Conservation (phyloP, 2,113 vertebrate species). For the Callorhinus ursinus region DNA sequence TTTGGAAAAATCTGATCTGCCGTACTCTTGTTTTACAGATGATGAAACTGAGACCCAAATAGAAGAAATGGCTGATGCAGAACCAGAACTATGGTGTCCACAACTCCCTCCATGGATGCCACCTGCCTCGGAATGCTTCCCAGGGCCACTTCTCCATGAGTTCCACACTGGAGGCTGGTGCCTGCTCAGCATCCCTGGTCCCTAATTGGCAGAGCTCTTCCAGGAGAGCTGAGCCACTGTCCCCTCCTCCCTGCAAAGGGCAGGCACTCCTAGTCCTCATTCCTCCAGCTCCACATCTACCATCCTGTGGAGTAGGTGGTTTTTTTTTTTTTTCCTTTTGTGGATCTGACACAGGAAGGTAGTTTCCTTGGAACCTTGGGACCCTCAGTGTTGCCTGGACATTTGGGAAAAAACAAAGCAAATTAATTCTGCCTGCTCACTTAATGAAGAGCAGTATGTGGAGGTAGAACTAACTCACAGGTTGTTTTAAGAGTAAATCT, state of each 20-base stretch:
- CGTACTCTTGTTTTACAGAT: neutral
- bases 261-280: neutral
- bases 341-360: neutral
- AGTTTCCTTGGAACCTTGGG: neutral
- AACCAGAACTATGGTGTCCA: neutral
- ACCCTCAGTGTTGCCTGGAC: neutral
- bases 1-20: neutral
- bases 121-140: neutral
- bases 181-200: neutral
- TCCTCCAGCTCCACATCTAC: neutral
- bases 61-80: neutral
- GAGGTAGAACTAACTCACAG: neutral
- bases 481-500: neutral
- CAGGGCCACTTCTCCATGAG: neutral
- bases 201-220: too few relatives aligned
- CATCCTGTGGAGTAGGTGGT: neutral
- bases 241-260: neutral
- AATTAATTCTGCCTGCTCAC: neutral
- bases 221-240: fast-evolving
- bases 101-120: neutral
- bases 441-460: neutral
- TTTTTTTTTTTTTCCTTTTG: neutral
- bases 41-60: neutral
- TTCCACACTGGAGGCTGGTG: neutral
- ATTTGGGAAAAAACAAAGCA: neutral